phyloP scores from a whole-genome alignment of 2,888 invertebrate genomes.

The Amiota mariae region DNA sequence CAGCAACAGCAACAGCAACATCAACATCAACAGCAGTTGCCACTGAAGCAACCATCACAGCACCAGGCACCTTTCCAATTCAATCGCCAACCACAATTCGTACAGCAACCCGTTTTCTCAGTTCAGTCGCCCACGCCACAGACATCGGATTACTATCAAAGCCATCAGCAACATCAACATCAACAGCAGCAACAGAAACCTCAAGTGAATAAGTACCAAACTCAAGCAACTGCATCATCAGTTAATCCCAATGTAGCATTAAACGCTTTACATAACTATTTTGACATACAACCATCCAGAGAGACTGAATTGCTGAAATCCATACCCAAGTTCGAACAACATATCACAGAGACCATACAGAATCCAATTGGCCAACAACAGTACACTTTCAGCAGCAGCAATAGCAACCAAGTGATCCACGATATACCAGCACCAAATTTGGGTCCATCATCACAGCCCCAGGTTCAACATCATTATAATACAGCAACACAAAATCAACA shows the following conservation, averaged over 20 bases:
- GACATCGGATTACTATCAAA: slow-evolving; percentile 49
- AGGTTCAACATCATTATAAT: slow-evolving; percentile 57
- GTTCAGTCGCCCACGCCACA: slow-evolving; percentile 55
- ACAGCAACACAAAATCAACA: slow-evolving; percentile 45
- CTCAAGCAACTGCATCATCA: slow-evolving; percentile 43
- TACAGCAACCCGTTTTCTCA: slow-evolving; percentile 65
- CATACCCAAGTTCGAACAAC: slow-evolving; percentile 86
- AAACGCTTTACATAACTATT: slow-evolving; percentile 66
- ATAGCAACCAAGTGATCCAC: slow-evolving; percentile 69
- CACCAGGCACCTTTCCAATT: slow-evolving; percentile 72
- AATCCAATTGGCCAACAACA: slow-evolving; percentile 51
- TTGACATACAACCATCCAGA: slow-evolving; percentile 75
- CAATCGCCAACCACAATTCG: slow-evolving; percentile 72
- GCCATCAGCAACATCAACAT: slow-evolving; percentile 42
- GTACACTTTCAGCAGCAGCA: slow-evolving; percentile 58
- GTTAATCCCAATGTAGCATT: slow-evolving; percentile 65
- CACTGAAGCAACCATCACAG: slow-evolving; percentile 52
- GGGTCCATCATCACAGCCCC: slow-evolving; percentile 53
- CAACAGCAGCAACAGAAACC: slow-evolving; percentile 42
- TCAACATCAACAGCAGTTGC: slow-evolving; percentile 58
- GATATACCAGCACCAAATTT: slow-evolving; percentile 72
- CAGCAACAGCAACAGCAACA: slow-evolving; percentile 59
- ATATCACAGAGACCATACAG: slow-evolving; percentile 76
- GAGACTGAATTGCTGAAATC: slow-evolving; percentile 83
- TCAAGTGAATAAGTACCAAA: slow-evolving; percentile 39